Conservation (phyloP, 2,888 invertebrate genomes). For the Dasysyrphus albostriatus region DNA sequence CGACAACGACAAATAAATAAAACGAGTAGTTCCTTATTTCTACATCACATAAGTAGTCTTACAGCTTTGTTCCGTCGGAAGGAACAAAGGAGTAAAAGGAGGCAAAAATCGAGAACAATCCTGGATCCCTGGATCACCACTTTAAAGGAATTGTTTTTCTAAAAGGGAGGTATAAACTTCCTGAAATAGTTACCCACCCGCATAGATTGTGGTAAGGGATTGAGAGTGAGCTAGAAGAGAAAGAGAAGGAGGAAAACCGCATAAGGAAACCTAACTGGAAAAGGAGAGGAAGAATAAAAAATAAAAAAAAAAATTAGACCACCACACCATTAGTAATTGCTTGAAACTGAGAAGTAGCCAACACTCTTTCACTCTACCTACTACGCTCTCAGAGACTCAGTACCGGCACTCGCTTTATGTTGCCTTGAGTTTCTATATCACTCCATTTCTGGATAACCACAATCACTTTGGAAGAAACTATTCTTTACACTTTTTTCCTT, state of each 20-base stretch:
- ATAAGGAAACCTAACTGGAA: conserved; percentile 28
- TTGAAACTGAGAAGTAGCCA: conserved; percentile 73
- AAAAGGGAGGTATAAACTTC: conserved; percentile 54
- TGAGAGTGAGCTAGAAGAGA: background rate
- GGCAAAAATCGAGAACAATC: conserved; percentile 60
- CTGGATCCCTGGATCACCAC: conserved; percentile 69
- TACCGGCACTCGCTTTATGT: conserved; percentile 24
- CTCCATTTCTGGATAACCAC: conserved; percentile 70
- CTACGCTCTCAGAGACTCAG: background rate
- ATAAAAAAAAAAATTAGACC: conserved; percentile 62
- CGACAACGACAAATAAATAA: conserved; percentile 52
- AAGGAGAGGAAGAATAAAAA: conserved; percentile 8
- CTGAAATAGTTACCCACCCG: conserved; percentile 34
- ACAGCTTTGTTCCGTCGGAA: background rate
- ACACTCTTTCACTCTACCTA: conserved; percentile 46
- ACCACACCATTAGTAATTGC: conserved; percentile 76
- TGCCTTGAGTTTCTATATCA: conserved; percentile 59
- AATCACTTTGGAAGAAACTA: conserved; percentile 64
- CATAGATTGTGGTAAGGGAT: conserved; percentile 48
- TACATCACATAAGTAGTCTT: conserved; percentile 29
- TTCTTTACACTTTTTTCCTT: conserved; percentile 29
- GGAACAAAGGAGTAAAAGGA: background rate
- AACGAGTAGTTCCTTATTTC: conserved; percentile 41
- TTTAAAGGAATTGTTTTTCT: conserved; percentile 67
- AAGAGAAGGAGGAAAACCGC: background rate